phyloP scores from a whole-genome alignment of 2,113 vertebrate genomes.

The Vicugna pacos region DNA sequence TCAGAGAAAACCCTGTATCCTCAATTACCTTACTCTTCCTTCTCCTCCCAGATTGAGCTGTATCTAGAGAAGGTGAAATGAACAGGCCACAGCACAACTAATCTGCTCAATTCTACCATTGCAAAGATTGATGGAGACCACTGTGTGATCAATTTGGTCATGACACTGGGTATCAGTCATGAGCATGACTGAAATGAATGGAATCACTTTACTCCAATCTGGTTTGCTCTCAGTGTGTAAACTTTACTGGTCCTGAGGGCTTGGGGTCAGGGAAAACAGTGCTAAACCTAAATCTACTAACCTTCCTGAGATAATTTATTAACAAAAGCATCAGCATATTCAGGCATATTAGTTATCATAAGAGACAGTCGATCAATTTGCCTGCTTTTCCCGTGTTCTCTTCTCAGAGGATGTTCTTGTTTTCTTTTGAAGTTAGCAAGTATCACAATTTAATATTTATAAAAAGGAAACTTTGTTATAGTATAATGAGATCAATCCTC shows the following conservation, averaged over 20 bases:
- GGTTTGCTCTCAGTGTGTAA: constrained; percentile 75
- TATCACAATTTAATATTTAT: constrained; percentile 41
- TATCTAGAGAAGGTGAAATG: constrained; percentile 73
- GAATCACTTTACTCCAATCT: constrained; percentile 77
- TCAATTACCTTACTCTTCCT: constrained; percentile 54
- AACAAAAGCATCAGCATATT: constrained; percentile 51
- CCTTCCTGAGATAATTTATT: constrained; percentile 68
- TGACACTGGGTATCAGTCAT: constrained; percentile 80
- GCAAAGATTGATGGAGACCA: constrained; percentile 77
- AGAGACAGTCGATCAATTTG: constrained; percentile 57
- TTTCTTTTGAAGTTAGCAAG: constrained; percentile 48
- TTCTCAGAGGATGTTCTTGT: constrained; percentile 40
- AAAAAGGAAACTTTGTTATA: constrained; percentile 37
- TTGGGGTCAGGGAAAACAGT: constrained; percentile 69
- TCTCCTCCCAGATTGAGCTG: constrained; percentile 69
- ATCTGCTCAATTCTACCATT: constrained; percentile 74
- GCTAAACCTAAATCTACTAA: constrained; percentile 61
- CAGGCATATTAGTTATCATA: constrained; percentile 54
- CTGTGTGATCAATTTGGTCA: constrained; percentile 81
- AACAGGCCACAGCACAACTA: constrained; percentile 76
- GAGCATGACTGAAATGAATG: constrained; percentile 80
- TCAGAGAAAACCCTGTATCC: background rate
- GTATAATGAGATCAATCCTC: background rate
- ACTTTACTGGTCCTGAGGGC: constrained; percentile 56
- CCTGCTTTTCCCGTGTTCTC: background rate